phyloP scores from a whole-genome alignment of 2,888 invertebrate species.

The Ecliptopera silaceata region DNA sequence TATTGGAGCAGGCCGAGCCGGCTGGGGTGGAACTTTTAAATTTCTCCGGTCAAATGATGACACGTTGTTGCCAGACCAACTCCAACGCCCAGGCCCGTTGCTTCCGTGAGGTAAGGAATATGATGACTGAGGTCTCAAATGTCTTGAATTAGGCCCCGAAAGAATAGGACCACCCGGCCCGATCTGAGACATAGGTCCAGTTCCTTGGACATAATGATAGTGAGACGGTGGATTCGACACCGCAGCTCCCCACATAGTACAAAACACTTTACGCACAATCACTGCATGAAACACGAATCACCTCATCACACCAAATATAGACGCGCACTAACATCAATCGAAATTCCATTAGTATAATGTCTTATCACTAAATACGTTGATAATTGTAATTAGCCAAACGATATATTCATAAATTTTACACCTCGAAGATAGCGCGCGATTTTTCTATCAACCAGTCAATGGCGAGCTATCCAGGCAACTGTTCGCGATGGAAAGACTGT shows the following conservation, averaged over 20 bases:
- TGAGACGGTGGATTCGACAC: constrained; percentile 72
- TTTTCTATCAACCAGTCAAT: constrained; percentile 56
- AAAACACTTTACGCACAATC: constrained; percentile 58
- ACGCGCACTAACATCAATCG: constrained; percentile 62
- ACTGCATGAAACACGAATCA: constrained; percentile 62
- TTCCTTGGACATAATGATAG: constrained; percentile 72
- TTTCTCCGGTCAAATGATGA: constrained; percentile 79
- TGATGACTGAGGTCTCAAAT: constrained; percentile 75
- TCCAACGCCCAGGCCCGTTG: constrained; percentile 81
- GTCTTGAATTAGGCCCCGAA: constrained; percentile 64
- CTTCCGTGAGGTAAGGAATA: constrained; percentile 82
- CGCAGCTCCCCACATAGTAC: constrained; percentile 73
- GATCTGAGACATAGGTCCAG: constrained; percentile 57
- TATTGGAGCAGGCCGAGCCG: constrained; percentile 68
- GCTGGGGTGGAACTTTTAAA: constrained; percentile 74
- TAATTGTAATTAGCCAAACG: constrained; percentile 66
- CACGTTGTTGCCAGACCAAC: constrained; percentile 80
- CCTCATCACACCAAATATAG: constrained; percentile 63
- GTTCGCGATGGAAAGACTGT: constrained; percentile 74
- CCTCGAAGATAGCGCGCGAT: constrained; percentile 59
- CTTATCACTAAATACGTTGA: constrained; percentile 63
- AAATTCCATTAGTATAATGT: constrained; percentile 55
- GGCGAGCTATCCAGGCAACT: constrained; percentile 71
- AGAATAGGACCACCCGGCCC: constrained; percentile 70
- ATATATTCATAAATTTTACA: constrained; percentile 56